Evolutionary conservation across 2,888 invertebrate genomes (phyloP), one percentile per base, ranked within the genome.

Genomic region (Rhingia rostrata): DNA sequence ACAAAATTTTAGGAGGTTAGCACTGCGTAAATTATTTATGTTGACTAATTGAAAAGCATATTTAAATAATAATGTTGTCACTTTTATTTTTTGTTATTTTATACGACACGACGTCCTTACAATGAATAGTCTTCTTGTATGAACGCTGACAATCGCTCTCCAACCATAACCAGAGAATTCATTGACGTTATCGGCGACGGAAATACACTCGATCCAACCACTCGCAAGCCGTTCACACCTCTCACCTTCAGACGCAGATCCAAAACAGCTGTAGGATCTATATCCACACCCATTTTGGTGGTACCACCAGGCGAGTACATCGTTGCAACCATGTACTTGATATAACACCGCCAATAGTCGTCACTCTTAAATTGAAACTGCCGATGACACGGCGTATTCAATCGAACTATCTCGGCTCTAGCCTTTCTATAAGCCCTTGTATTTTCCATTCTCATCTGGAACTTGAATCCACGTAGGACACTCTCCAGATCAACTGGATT

Each of bases 91-190:
- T 22, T 22, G 1, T 22, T 22, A 2, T 22, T 2, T 22, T 22
- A 22, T 22, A 22, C 22, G 22, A 22, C 22, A 22, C 22, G 2
- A 22, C 22, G 22, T 22, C 22, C 4, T 53, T 6, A 3, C 35
- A 86, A 54, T 12, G 88, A 64, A 88, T 89, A 88, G 14, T 88
- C 86, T 47, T 88, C 66, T 49, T 87, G 87, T 6, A 89, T 87
- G 9, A 89, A 86, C 72, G 96, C 96, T 1, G 95, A 93, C 0
- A 94, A 95, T 88, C 96, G 96, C 89, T 97, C 97, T 0, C 94
- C 96, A 70, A 96, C 96, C 96, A 97, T 97, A 22, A 96, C 95
- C 0, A 96, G 95, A 0, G 96, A 96, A 89, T 96, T 96, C 0
- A 95, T 95, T 90, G 96, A 96, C 3, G 95, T 95, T 88, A 95